Evolutionary conservation across 2,797 vertebrate genomes (phyloP).

Genomic region (Lerista edwardsae): DNA sequence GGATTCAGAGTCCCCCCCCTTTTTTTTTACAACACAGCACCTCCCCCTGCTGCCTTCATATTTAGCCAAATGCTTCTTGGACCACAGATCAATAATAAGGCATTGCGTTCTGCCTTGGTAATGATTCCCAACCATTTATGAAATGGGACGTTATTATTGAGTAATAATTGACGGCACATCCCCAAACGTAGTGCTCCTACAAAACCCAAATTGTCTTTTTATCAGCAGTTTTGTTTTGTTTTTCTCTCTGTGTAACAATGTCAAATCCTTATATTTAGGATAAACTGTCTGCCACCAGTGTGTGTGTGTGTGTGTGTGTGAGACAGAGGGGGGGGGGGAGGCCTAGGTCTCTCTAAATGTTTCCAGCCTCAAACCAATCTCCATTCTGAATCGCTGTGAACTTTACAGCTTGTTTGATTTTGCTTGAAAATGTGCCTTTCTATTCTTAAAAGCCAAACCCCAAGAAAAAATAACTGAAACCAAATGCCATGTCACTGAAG

Average conservation of each 20-base stretch:
- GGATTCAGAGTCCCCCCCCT: slow-evolving; percentile 37
- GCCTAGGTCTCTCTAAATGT: slow-evolving; percentile 31
- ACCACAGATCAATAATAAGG: slow-evolving; percentile 17
- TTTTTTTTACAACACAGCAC: slow-evolving; percentile 28
- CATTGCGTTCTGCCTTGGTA: slow-evolving; percentile 5
- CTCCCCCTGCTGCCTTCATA: not conserved
- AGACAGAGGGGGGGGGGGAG: not conserved
- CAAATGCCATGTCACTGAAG: slow-evolving; percentile 64
- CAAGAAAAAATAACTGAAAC: slow-evolving; percentile 76
- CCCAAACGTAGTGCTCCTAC: slow-evolving; percentile 18
- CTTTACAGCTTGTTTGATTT: slow-evolving; percentile 63
- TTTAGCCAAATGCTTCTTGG: slow-evolving; percentile 33
- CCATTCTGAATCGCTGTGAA: slow-evolving; percentile 59
- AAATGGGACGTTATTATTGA: slow-evolving; percentile 30
- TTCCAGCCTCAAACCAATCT: slow-evolving; percentile 47
- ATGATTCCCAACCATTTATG: slow-evolving; percentile 12
- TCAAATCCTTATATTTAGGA: slow-evolving; percentile 18
- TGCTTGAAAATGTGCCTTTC: slow-evolving; percentile 69
- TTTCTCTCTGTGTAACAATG: not conserved
- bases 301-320: too few relatives aligned
- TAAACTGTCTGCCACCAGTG: slow-evolving; percentile 27
- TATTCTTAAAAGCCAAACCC: slow-evolving; percentile 72
- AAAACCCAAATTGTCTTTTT: not conserved
- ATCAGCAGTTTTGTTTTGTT: slow-evolving; percentile 13
- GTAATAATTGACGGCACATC: slow-evolving; percentile 7